Evolutionary conservation across 2,888 invertebrate genomes (phyloP), one percentile per base, ranked within the genome.

Genomic region (Agrilus cyanescens): DNA sequence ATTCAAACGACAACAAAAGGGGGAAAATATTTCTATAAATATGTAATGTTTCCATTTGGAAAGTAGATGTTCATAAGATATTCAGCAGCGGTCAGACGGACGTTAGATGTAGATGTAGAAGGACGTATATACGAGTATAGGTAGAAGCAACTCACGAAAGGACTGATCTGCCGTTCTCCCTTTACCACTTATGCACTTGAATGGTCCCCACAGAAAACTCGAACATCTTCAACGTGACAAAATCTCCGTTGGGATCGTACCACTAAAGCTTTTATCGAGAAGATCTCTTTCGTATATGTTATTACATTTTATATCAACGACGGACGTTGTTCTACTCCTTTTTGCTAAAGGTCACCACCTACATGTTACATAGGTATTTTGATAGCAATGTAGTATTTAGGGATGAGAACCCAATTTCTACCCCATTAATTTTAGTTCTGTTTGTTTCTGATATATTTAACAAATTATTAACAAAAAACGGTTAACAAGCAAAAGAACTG

Each of bases 21-120:
- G 42, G 40, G 48, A 41, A 49, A 57, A 57, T 57, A 55, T 57
- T 57, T 56, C 60, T 59, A 64, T 65, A 63, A 65, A 65, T 65
- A 62, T 63, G 61, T 65, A 65, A 65, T 63, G 61, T 61, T 63
- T 64, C 65, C 64, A 65, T 65, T 65, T 63, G 56, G 61, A 60
- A 65, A 64, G 64, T 65, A 61, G 61, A 54, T 54, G 51, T 53
- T 63, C 64, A 65, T 65, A 56, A 63, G 57, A 63, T 56, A 65
- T 65, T 63, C 60, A 65, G 49, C 49, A 58, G 55, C 60, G 62
- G 62, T 58, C 63, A 63, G 63, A 63, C 46, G 51, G 58, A 60
- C 57, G 53, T 51, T 52, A 53, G 52, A 56, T 60, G 59, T 59
- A 61, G n/a, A n/a, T 58, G 54, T 54, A 51, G 51, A 45, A 45